These are phyloP conservation scores for Thera britannica DNA, from an alignment of 2,888 invertebrate genomes.

Conservation along the genomic window DNA sequence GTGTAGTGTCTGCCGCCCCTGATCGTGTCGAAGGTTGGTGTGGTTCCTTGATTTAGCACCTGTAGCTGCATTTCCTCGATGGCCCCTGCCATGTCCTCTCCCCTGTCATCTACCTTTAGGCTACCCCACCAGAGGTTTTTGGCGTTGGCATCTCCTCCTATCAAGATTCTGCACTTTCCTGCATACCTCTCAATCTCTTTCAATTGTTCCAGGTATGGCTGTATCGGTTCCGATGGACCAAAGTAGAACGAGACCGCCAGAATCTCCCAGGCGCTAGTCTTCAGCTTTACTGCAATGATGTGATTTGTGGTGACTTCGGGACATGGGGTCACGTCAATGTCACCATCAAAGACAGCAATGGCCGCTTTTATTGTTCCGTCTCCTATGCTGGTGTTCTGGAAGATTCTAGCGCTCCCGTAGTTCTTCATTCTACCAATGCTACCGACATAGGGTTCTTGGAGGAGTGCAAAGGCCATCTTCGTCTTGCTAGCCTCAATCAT, in stretches of 20 bases:
- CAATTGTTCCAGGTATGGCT: background rate
- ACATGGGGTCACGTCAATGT: background rate
- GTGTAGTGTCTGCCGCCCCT: too few species aligned
- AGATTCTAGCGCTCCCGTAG: background rate
- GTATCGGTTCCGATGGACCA: background rate
- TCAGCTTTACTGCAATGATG: background rate
- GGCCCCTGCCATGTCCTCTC: too few species aligned
- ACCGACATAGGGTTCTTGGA: background rate
- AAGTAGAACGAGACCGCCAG: background rate
- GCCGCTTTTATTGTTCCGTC: background rate
- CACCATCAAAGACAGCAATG: background rate
- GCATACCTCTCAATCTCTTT: too few species aligned
- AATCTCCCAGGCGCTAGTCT: conserved; percentile 7
- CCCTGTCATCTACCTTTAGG: too few species aligned
- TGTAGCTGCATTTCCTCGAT: too few species aligned
- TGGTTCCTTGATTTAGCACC: too few species aligned
- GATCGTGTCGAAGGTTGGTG: too few species aligned
- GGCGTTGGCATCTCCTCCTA: too few species aligned
- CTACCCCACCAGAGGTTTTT: too few species aligned
- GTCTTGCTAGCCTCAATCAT: background rate
- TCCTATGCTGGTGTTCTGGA: background rate
- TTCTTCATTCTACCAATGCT: background rate
- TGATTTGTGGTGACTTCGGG: background rate
- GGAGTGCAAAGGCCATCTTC: background rate
- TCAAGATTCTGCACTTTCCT: too few species aligned